Conservation (phyloP, 1,140 invertebrate species). For the Orius laevigatus region DNA sequence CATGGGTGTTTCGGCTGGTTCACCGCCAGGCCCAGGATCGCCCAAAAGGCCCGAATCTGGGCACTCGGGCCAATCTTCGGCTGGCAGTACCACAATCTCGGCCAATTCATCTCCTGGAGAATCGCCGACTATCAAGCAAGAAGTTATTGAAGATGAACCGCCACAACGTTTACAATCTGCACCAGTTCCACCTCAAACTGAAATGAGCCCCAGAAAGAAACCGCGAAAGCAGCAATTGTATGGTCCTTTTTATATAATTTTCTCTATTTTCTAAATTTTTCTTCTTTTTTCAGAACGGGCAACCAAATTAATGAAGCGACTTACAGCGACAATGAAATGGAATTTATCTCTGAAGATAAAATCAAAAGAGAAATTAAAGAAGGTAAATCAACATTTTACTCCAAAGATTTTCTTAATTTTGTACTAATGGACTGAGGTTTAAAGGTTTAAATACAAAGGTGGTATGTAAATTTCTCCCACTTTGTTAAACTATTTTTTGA, state of each 20-base stretch:
- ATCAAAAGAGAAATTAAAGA: slow-evolving; percentile 32
- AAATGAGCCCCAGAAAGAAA: slow-evolving; percentile 37
- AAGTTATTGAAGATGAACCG: slow-evolving; percentile 20
- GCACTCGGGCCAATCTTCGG: slow-evolving; percentile 25
- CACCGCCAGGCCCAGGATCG: slow-evolving; percentile 27
- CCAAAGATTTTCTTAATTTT: no score
- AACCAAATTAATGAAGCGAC: slow-evolving; percentile 45
- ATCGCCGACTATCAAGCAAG: slow-evolving; percentile 24
- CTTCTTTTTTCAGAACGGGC: slow-evolving; percentile 33
- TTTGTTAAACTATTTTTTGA: no score
- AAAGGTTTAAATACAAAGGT: neutral
- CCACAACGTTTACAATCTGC: slow-evolving; percentile 1
- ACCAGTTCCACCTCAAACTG: slow-evolving; percentile 23
- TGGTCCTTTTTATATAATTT: slow-evolving; percentile 23
- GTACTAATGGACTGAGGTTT: neutral
- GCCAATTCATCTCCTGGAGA: slow-evolving; percentile 56
- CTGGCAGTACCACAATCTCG: slow-evolving; percentile 54
- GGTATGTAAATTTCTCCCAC: neutral
- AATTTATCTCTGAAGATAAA: slow-evolving; percentile 42
- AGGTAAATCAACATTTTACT: slow-evolving; percentile 20
- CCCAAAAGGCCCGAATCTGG: slow-evolving; percentile 25
- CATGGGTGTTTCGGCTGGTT: slow-evolving; percentile 22
- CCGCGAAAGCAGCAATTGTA: slow-evolving; percentile 42
- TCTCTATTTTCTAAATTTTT: slow-evolving; percentile 5
- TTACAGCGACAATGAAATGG: slow-evolving; percentile 46